Conservation (phyloP, 2,888 invertebrate species). For the Coleophora deauratella region DNA sequence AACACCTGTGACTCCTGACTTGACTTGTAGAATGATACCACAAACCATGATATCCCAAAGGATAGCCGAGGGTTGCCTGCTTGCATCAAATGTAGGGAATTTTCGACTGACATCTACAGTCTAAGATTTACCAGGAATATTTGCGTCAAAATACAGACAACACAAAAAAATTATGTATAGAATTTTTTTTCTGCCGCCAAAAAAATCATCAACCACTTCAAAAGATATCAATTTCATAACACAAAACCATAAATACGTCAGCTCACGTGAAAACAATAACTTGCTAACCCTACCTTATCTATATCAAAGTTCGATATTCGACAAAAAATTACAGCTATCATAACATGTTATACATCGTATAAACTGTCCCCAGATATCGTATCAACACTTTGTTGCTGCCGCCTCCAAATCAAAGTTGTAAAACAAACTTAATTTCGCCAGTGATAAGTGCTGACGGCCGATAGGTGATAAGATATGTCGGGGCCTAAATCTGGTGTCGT, state of each 20-base stretch:
- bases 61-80: too few relatives aligned
- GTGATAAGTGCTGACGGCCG: slow-evolving; percentile 48
- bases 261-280: slow-evolving; percentile 2
- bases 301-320: slow-evolving; percentile 67
- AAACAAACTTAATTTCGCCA: slow-evolving; percentile 69
- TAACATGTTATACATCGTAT: slow-evolving; percentile 50
- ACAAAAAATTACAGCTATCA: slow-evolving; percentile 71
- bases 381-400: slow-evolving; percentile 57
- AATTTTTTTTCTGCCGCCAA: too few relatives aligned
- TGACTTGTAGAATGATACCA: too few relatives aligned
- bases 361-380: slow-evolving; percentile 51
- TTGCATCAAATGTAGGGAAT: too few relatives aligned
- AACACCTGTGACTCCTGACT: too few relatives aligned
- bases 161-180: too few relatives aligned
- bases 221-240: slow-evolving; percentile 19
- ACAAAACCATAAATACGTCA: too few relatives aligned
- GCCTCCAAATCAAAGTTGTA: slow-evolving; percentile 70
- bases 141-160: too few relatives aligned
- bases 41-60: too few relatives aligned
- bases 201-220: too few relatives aligned
- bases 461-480: slow-evolving; percentile 3
- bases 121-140: too few relatives aligned
- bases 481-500: neutral
- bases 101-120: too few relatives aligned
- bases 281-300: slow-evolving; percentile 50